phyloP scores from a whole-genome alignment of 2,113 vertebrate species.

The Prionailurus viverrinus region DNA sequence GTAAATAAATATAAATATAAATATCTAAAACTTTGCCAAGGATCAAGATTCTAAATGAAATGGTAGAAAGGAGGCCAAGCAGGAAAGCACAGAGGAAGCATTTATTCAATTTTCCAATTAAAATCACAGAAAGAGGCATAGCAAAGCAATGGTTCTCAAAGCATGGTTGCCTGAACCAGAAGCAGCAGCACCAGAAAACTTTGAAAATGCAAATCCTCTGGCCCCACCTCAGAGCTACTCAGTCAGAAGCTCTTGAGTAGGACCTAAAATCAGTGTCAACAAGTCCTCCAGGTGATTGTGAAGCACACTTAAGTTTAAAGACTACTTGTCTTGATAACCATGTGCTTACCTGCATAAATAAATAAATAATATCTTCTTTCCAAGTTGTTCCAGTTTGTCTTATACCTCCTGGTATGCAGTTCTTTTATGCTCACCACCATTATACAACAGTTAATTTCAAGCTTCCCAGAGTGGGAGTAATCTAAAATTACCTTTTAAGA shows the following conservation, averaged over 20 bases:
- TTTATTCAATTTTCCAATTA: background rate
- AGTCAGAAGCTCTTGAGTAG: background rate
- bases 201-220: background rate
- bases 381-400: background rate
- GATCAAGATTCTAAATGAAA: background rate
- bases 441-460: background rate
- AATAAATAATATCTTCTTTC: background rate
- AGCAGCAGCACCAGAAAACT: background rate
- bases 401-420: background rate
- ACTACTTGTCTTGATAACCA: background rate
- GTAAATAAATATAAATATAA: background rate
- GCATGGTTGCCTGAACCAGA: background rate
- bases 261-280: background rate
- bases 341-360: background rate
- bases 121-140: background rate
- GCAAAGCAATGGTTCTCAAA: background rate
- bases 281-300: background rate
- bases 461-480: background rate
- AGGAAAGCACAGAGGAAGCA: background rate
- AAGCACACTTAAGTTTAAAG: too few relatives aligned
- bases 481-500: background rate
- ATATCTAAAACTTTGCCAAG: background rate
- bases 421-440: background rate
- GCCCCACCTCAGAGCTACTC: background rate
- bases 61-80: background rate